Evolutionary conservation across 1,140 invertebrate genomes (phyloP).

Genomic region (Rhynchophorus ferrugineus): DNA sequence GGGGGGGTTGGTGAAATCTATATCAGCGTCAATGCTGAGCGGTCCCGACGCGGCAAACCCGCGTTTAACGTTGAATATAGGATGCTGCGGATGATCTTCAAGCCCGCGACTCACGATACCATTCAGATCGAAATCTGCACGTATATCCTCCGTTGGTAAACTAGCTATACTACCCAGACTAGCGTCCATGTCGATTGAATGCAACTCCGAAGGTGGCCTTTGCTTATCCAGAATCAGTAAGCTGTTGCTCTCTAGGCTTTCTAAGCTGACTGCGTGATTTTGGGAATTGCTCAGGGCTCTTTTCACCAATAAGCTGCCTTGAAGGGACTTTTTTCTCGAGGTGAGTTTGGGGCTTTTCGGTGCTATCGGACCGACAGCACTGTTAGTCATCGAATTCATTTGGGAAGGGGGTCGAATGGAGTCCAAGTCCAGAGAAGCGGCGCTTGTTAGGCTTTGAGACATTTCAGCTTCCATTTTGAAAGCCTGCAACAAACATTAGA

Average conservation of each 20-base stretch:
- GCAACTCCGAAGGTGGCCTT: conserved; percentile 75
- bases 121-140: conserved; percentile 29
- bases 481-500: conserved; percentile 26
- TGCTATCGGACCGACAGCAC: conserved; percentile 41
- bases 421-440: conserved; percentile 58
- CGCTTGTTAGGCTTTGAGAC: conserved; percentile 51
- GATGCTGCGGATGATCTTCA: conserved; percentile 14
- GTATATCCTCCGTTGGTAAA: conserved; percentile 64
- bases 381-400: conserved; percentile 56
- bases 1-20: conserved; percentile 58
- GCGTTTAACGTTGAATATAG: conserved; percentile 48
- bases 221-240: conserved; percentile 64
- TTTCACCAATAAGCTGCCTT: conserved; percentile 58
- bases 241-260: conserved; percentile 44
- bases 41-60: conserved; percentile 42
- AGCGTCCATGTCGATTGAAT: conserved; percentile 67
- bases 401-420: conserved; percentile 71
- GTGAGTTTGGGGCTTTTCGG: conserved; percentile 37
- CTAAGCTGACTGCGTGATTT: conserved; percentile 48
- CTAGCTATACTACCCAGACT: conserved; percentile 78
- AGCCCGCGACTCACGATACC: conserved; percentile 18
- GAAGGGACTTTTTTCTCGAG: conserved; percentile 57
- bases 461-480: conserved; percentile 54
- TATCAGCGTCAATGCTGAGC: conserved; percentile 38
- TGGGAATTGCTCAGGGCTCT: conserved; percentile 54